Evolutionary conservation across 2,888 invertebrate genomes (phyloP).

Genomic region (Eubasilissa splendida): DNA sequence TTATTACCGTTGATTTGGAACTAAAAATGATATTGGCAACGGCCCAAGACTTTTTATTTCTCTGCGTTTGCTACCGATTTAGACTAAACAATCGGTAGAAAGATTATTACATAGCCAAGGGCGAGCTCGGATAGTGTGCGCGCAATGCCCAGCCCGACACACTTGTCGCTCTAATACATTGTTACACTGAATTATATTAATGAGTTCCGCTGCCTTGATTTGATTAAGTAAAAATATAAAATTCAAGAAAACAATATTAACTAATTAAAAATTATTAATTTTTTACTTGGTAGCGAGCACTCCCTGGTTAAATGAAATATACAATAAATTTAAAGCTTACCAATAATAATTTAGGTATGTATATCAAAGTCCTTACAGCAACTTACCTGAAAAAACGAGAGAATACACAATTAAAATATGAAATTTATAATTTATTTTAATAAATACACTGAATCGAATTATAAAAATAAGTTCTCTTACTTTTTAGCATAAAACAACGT

Average conservation of each 20-base stretch:
- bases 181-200: not conserved
- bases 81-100: constrained; percentile 47
- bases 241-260: too few relatives aligned
- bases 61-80: constrained; percentile 49
- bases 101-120: constrained; percentile 17
- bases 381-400: constrained; percentile 27
- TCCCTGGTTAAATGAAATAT: too few relatives aligned
- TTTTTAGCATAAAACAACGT: too few relatives aligned
- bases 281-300: too few relatives aligned
- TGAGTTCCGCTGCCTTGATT: too few relatives aligned
- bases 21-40: constrained; percentile 47
- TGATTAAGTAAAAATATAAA: too few relatives aligned
- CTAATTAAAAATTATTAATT: too few relatives aligned
- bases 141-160: not conserved
- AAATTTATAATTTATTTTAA: too few relatives aligned
- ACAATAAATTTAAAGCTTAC: not conserved
- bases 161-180: not conserved
- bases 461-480: too few relatives aligned
- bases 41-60: constrained; percentile 43
- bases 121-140: not conserved
- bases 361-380: constrained; percentile 19
- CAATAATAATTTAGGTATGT: not conserved
- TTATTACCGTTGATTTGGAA: constrained; percentile 50
- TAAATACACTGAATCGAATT: too few relatives aligned
- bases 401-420: constrained; percentile 3